phyloP scores from a whole-genome alignment of 92 coral and sea anemone species.

The Parazoanthus swiftii region DNA sequence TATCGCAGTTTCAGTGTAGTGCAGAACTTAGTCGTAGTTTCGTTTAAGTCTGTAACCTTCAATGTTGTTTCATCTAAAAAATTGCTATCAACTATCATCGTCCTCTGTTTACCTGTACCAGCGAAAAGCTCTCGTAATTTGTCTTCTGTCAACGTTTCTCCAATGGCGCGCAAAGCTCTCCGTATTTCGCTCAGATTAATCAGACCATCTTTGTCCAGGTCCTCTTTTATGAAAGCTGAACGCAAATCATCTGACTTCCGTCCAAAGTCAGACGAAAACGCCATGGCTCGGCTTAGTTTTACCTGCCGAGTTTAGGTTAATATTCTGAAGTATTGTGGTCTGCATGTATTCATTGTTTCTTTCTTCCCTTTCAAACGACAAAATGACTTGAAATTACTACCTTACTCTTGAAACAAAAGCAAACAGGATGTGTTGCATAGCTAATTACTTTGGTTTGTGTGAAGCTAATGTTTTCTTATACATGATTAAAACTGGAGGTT shows the following conservation, averaged over 20 bases:
- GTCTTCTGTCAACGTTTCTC: slow-evolving; percentile 58
- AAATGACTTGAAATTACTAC: background rate
- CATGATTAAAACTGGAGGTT: background rate
- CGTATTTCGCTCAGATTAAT: slow-evolving; percentile 21
- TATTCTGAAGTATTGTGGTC: background rate
- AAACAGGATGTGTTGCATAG: slow-evolving; percentile 10
- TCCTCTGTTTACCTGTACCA: slow-evolving; percentile 56
- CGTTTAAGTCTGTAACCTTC: background rate
- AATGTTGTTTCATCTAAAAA: background rate
- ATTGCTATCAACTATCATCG: background rate
- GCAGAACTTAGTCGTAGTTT: background rate
- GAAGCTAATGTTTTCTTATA: background rate
- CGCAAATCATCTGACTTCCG: slow-evolving; percentile 15
- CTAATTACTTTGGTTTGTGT: background rate
- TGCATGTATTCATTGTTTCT: background rate
- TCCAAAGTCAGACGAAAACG: slow-evolving; percentile 12
- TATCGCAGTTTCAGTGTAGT: background rate
- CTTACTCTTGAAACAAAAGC: background rate
- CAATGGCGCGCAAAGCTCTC: slow-evolving; percentile 42
- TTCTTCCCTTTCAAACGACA: background rate
- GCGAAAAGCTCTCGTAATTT: slow-evolving; percentile 55
- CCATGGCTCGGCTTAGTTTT: background rate
- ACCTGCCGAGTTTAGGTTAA: background rate
- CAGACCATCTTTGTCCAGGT: slow-evolving; percentile 18
- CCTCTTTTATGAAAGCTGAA: background rate